Conservation (phyloP, 2,888 invertebrate species). For the Fragum fragum region DNA sequence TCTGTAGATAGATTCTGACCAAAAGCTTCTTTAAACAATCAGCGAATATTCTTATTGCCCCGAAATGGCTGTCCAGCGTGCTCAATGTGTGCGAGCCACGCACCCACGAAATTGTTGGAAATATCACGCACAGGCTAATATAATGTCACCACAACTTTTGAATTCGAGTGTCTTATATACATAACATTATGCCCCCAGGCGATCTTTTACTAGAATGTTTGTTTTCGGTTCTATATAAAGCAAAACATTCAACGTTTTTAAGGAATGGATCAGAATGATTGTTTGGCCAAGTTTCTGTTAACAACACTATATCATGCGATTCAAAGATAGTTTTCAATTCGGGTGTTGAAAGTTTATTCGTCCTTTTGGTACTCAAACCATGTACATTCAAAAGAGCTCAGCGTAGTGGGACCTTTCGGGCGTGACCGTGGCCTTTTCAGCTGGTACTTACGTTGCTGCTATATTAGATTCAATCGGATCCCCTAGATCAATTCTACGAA, state of each 20-base stretch:
- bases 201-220: conserved; percentile 6
- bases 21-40: too few relatives aligned
- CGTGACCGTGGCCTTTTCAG: too few relatives aligned
- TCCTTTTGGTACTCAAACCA: conserved; percentile 7
- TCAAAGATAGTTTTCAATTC: conserved; percentile 35
- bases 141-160: conserved; percentile 10
- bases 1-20: too few relatives aligned
- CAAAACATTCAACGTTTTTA: conserved; percentile 34
- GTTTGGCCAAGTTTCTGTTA: conserved; percentile 38
- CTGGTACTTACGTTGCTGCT: too few relatives aligned
- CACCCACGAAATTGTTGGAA: too few relatives aligned
- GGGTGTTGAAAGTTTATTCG: conserved; percentile 13
- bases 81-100: too few relatives aligned
- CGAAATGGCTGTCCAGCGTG: too few relatives aligned
- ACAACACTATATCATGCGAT: conserved; percentile 28
- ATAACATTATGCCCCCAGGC: conserved; percentile 16
- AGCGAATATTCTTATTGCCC: too few relatives aligned
- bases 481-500: too few relatives aligned
- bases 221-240: conserved; percentile 19
- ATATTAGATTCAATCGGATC: too few relatives aligned
- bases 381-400: too few relatives aligned
- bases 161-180: conserved; percentile 9
- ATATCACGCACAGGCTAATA: too few relatives aligned
- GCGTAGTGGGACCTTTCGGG: conserved; percentile 11
- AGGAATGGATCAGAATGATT: conserved; percentile 24